These are phyloP conservation scores for Brachionus sp. DNA, from an alignment of 1,140 invertebrate genomes.

Conservation along the genomic window DNA sequence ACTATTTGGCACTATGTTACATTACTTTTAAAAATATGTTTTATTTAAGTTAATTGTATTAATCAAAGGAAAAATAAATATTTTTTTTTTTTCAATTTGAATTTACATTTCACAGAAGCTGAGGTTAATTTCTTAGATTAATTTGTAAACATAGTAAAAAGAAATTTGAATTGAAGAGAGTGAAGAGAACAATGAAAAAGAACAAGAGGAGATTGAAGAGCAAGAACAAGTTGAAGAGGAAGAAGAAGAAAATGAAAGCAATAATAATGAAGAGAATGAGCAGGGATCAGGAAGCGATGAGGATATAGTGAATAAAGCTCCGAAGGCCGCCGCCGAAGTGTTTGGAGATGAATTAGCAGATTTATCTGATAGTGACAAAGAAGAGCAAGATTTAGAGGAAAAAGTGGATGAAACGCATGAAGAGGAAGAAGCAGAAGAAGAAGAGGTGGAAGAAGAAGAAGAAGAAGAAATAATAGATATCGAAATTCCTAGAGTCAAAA, in stretches of 20 bases:
- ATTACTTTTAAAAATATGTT: too few relatives aligned
- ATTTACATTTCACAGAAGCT: too few relatives aligned
- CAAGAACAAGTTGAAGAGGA: neutral
- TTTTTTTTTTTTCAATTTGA: too few relatives aligned
- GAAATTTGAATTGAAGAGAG: neutral
- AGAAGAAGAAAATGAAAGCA: constrained; percentile 6
- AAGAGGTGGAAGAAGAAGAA: constrained; percentile 39
- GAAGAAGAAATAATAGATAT: constrained; percentile 19
- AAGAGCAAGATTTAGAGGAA: neutral
- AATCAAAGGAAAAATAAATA: too few relatives aligned
- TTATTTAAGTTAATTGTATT: too few relatives aligned
- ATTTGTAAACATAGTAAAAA: too few relatives aligned
- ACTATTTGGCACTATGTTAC: too few relatives aligned
- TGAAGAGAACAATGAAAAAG: neutral
- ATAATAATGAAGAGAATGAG: constrained; percentile 1
- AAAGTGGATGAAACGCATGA: neutral
- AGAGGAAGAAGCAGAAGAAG: constrained; percentile 19
- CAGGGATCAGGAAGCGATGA: neutral
- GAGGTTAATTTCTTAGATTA: too few relatives aligned
- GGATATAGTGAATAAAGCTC: neutral
- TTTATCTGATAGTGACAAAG: constrained; percentile 38
- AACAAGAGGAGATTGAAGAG: neutral
- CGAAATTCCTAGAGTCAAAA: constrained; percentile 43
- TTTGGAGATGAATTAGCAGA: constrained; percentile 42
- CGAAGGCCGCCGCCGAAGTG: constrained; percentile 24